Evolutionary conservation across 30 jellyfish, hydroid and myxozoan species (phyloP).

Genomic region (Aurelia aurita complex sp. Pacific): DNA sequence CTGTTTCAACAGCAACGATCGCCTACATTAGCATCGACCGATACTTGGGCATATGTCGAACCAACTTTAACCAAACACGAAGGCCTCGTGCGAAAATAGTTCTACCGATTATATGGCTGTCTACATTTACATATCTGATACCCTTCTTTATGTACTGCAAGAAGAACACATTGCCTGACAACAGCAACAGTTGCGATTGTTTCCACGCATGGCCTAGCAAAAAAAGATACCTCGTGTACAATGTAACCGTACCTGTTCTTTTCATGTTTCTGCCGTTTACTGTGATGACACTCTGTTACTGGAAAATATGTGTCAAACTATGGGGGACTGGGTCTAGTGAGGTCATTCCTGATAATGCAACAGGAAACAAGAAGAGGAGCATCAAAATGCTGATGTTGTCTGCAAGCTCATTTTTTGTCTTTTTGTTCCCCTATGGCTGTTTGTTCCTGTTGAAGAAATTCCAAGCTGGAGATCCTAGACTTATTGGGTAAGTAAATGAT

Average conservation of each 20-base stretch:
- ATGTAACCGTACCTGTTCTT: background rate
- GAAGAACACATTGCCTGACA: background rate
- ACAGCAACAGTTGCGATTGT: constrained; percentile 25
- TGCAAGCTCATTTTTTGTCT: constrained; percentile 16
- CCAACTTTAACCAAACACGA: background rate
- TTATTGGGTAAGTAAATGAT: constrained; percentile 20
- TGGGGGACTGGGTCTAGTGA: background rate
- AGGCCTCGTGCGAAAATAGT: background rate
- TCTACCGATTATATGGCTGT: constrained; percentile 13
- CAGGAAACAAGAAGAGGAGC: background rate
- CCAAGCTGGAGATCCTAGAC: constrained; percentile 1
- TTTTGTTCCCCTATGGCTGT: constrained; percentile 15
- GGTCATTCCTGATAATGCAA: constrained; percentile 11
- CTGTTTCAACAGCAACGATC: constrained; percentile 4
- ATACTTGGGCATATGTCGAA: constrained; percentile 25
- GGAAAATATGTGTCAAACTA: constrained; percentile 1
- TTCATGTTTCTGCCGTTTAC: constrained; percentile 9
- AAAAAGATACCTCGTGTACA: background rate
- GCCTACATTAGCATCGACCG: constrained; percentile 36
- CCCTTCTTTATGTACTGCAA: constrained; percentile 4
- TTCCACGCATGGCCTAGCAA: constrained; percentile 17
- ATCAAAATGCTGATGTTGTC: constrained; percentile 17
- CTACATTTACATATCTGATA: background rate
- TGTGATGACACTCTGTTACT: constrained; percentile 8
- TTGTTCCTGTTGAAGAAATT: constrained; percentile 11